A percentile compares a stretch with the other conserved stretches of the same genome.
These are phyloP conservation scores for Poeciliopsis occidentalis DNA, from an alignment of 2,113 vertebrate species.

Conservation along the genomic window DNA sequence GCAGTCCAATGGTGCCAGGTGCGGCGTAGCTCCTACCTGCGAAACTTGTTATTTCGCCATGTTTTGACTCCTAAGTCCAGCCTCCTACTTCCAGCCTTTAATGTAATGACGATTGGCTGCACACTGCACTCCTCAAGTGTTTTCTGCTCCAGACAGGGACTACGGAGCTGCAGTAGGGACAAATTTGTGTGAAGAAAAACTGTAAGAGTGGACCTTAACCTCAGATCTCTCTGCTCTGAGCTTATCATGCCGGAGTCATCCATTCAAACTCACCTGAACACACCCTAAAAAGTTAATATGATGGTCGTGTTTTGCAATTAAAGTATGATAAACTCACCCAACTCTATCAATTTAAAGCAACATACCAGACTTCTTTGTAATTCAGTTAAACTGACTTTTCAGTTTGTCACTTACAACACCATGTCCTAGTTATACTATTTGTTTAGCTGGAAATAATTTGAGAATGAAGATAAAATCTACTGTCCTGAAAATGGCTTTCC, in stretches of 20 bases:
- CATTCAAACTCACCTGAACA: neutral
- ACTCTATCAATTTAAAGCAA: neutral
- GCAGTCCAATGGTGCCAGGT: slow-evolving; percentile 23
- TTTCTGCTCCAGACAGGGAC: slow-evolving; percentile 33
- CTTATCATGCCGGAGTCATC: slow-evolving; percentile 10
- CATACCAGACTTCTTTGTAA: neutral
- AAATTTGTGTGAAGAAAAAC: slow-evolving; percentile 55
- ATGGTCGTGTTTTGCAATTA: neutral
- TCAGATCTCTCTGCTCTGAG: slow-evolving; percentile 14
- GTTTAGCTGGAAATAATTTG: no score
- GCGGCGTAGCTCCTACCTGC: slow-evolving; percentile 33
- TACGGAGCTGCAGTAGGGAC: slow-evolving; percentile 74
- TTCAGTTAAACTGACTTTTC: neutral
- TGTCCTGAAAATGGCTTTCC: no score
- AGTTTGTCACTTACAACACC: no score
- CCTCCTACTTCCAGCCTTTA: slow-evolving; percentile 51
- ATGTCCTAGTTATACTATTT: no score
- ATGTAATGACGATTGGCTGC: slow-evolving; percentile 62
- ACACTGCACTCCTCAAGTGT: slow-evolving; percentile 64
- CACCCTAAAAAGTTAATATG: neutral
- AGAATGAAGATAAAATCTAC: no score
- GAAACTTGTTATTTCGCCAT: slow-evolving; percentile 76
- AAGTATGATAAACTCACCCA: neutral
- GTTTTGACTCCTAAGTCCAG: slow-evolving; percentile 69
- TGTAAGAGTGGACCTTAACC: slow-evolving; percentile 8